Base-by-base conservation (phyloP, 1,140 invertebrate species). In the Diuraphis noxia region DNA sequence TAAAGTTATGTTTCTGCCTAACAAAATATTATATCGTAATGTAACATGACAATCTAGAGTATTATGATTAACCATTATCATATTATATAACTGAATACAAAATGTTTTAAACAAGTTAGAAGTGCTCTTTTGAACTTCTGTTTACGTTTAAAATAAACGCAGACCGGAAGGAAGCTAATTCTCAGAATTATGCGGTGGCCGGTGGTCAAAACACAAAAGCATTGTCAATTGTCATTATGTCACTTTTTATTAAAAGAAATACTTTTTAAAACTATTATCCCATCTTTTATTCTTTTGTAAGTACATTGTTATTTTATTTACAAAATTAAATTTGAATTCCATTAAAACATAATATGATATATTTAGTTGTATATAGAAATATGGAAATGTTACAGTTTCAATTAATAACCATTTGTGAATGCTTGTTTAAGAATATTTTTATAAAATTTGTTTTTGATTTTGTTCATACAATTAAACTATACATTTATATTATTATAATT, bases 51-150 rank as follows among this genome's bases (percentile, higher is more conserved):
- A n/a, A n/a, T n/a, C 41, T 56, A 56, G 25, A 56, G 25, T 56
- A 56, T 56, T 56, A 30, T 56, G 52, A n/a, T 63, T n/a, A 10
- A n/a, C 30, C 30, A 63, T 63, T 63, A 63, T 63, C 3, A 63
- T n/a, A n/a, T n/a, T n/a, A 63, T 63, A 63, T n/a, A 63, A 63
- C 56, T 63, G 56, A 63, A 63, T 63, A 63, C 56, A 63, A 56
- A 56, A 56, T 56, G 56, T n/a, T 63, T 17, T n/a, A 63, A 63
- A 63, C 56, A 63, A 63, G 30, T n/a, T n/a, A 63, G n/a, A 63
- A 63, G 56, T n/a, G 56, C 56, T 63, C 56, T 63, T 63, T 63
- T n/a, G 30, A 63, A 63, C 56, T 63, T 63, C 30, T 63, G 56
- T 63, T 63, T 63, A 63, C 13, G 30, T 63, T 56, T 30, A 56